A percentile compares a stretch with the other conserved stretches of the same genome.
Evolutionary conservation across 2,113 vertebrate genomes (phyloP).

Genomic region (Dromiciops gliroides): DNA sequence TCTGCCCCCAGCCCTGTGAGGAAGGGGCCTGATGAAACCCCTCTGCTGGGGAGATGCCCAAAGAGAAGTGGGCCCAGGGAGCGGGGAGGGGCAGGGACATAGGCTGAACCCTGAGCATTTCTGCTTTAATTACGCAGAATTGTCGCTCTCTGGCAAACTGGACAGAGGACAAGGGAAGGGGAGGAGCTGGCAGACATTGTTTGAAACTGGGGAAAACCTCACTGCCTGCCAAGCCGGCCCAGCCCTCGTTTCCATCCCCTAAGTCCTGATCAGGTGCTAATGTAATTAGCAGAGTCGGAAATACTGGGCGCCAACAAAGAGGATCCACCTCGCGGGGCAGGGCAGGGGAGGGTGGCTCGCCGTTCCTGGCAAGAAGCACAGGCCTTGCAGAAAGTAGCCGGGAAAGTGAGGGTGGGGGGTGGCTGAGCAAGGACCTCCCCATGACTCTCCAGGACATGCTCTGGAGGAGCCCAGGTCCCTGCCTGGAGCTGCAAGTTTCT

Average conservation of each 20-base stretch:
- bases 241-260: background rate
- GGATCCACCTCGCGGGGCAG: too few relatives aligned
- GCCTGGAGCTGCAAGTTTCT: too few relatives aligned
- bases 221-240: background rate
- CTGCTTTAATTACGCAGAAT: background rate
- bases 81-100: background rate
- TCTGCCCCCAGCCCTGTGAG: too few relatives aligned
- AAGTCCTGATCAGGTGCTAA: background rate
- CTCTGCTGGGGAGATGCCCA: background rate
- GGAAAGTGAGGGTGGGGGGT: too few relatives aligned
- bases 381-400: background rate
- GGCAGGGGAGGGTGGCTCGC: too few relatives aligned
- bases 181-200: background rate
- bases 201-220: background rate
- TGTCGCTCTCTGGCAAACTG: background rate
- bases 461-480: background rate
- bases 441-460: too few relatives aligned
- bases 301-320: background rate
- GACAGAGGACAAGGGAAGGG: background rate
- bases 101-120: background rate
- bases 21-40: background rate
- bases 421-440: background rate
- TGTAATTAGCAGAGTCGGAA: background rate
- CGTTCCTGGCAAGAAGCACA: background rate
- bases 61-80: background rate